phyloP scores from a whole-genome alignment of 2,113 vertebrate species.

The Vombatus ursinus region DNA sequence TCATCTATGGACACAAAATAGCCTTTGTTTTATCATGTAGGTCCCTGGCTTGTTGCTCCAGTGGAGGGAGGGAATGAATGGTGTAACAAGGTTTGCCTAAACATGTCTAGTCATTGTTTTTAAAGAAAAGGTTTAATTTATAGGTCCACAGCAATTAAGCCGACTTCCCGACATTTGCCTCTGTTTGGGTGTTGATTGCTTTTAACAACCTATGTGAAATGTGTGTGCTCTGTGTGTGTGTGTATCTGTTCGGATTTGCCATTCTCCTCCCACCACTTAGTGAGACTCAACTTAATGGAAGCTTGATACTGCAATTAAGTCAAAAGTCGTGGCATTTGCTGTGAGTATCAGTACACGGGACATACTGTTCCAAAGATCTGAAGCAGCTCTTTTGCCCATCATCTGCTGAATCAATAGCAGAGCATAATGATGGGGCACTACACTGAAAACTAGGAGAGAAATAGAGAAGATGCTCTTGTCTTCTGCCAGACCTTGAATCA shows the following conservation, averaged over 20 bases:
- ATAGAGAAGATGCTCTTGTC: not conserved
- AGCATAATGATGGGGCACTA: constrained; percentile 23
- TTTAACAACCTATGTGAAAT: not conserved
- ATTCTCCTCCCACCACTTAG: not conserved
- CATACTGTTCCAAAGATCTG: constrained; percentile 50
- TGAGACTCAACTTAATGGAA: constrained; percentile 17
- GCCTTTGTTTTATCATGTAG: constrained; percentile 72
- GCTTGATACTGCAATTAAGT: constrained; percentile 36
- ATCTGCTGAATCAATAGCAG: constrained; percentile 34
- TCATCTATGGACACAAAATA: constrained; percentile 76
- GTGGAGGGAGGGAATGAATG: constrained; percentile 40
- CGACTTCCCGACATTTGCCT: constrained; percentile 1
- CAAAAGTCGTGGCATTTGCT: constrained; percentile 38
- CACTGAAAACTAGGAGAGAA: constrained; percentile 1
- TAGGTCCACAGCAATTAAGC: not conserved
- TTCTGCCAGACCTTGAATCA: not conserved
- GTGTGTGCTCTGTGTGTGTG: not conserved
- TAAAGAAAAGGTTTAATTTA: constrained; percentile 29
- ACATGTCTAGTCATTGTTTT: constrained; percentile 44
- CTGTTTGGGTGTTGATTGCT: not conserved
- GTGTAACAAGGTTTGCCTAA: not conserved
- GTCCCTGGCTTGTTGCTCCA: constrained; percentile 61
- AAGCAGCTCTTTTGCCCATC: constrained; percentile 19
- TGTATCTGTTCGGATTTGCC: constrained; percentile 23
- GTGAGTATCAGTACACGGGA: constrained; percentile 11